phyloP scores from a whole-genome alignment of 1,140 invertebrate species.

The Drosophila novamexicana region DNA sequence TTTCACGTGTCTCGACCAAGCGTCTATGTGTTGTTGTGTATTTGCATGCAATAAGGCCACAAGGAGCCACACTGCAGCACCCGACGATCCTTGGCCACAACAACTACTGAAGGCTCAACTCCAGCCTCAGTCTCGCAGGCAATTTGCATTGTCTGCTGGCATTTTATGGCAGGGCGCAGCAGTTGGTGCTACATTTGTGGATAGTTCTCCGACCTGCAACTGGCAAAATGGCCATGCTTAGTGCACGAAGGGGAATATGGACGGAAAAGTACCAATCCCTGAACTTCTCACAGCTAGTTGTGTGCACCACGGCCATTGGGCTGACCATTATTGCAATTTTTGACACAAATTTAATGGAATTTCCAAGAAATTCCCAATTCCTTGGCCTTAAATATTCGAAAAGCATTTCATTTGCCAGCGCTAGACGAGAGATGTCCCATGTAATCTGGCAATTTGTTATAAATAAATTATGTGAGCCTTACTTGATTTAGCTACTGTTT shows the following conservation, averaged over 20 bases:
- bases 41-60: slow-evolving; percentile 74
- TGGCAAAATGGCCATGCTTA: slow-evolving; percentile 40
- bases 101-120: slow-evolving; percentile 1
- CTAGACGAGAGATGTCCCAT: slow-evolving; percentile 27
- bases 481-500: slow-evolving; percentile 37
- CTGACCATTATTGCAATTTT: slow-evolving; percentile 66
- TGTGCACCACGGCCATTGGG: not conserved
- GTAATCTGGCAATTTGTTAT: slow-evolving; percentile 62
- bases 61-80: slow-evolving; percentile 48
- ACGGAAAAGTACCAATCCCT: not conserved
- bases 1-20: slow-evolving; percentile 76
- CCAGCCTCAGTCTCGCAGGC: slow-evolving; percentile 18
- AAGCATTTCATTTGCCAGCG: slow-evolving; percentile 21
- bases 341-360: slow-evolving; percentile 64
- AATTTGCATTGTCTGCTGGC: slow-evolving; percentile 65
- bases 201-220: slow-evolving; percentile 31
- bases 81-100: slow-evolving; percentile 10
- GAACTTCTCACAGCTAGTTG: not conserved
- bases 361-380: slow-evolving; percentile 24
- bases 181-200: slow-evolving; percentile 52
- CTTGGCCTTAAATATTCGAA: slow-evolving; percentile 51
- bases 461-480: slow-evolving; percentile 57
- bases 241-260: slow-evolving; percentile 5
- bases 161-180: slow-evolving; percentile 55
- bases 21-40: slow-evolving; percentile 53